Conservation (phyloP, 1,140 invertebrate genomes). For the Apis cerana region DNA sequence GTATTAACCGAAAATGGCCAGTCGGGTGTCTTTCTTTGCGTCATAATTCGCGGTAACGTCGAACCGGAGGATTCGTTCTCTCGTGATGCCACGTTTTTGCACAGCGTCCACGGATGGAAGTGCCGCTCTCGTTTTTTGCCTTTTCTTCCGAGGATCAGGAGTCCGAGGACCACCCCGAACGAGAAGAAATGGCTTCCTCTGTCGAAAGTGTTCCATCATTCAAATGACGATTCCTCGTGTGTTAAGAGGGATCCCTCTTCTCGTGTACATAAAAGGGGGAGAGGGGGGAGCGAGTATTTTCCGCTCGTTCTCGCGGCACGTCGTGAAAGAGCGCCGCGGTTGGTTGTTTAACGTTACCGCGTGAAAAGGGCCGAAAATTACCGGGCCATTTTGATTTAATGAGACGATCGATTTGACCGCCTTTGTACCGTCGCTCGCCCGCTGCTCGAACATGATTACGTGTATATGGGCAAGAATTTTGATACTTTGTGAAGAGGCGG, state of each 20-base stretch:
- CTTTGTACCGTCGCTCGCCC: neutral
- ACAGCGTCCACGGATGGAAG: neutral
- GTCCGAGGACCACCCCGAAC: conserved; percentile 5
- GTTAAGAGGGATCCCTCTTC: neutral
- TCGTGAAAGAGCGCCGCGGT: neutral
- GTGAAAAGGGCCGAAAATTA: neutral
- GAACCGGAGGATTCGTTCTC: neutral
- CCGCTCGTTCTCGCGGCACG: neutral
- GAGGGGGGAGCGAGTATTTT: neutral
- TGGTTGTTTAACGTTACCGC: neutral
- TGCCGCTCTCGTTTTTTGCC: conserved; percentile 10
- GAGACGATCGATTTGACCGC: neutral
- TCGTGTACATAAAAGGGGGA: neutral
- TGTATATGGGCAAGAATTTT: neutral
- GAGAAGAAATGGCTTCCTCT: neutral
- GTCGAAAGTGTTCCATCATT: neutral
- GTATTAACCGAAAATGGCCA: conserved; percentile 40
- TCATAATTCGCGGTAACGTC: conserved; percentile 39
- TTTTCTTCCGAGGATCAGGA: conserved; percentile 1
- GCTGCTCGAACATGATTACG: neutral
- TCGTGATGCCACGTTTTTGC: conserved; percentile 15
- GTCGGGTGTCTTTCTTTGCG: conserved; percentile 25
- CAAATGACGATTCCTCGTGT: neutral
- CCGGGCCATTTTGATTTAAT: neutral
- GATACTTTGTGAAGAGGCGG: neutral